A percentile compares a stretch with the other conserved stretches of the same genome.
These are phyloP conservation scores for Polymixis flavicincta DNA, from an alignment of 2,888 invertebrate genomes.

Conservation along the genomic window DNA sequence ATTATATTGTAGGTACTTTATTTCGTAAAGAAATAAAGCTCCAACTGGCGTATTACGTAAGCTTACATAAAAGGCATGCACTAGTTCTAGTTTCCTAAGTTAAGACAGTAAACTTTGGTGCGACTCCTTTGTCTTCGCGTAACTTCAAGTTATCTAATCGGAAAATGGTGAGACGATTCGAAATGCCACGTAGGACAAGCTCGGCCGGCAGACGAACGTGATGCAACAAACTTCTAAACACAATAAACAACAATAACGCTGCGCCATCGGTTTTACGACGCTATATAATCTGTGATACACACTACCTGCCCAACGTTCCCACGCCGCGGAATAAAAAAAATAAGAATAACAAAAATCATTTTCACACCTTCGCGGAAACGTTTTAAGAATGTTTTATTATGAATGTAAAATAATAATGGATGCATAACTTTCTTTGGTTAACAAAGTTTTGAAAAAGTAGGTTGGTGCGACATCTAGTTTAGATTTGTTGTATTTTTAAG, in stretches of 20 bases:
- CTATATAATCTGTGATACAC: slow-evolving; percentile 73
- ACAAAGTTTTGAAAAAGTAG: slow-evolving; percentile 58
- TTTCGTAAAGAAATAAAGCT: slow-evolving; percentile 24
- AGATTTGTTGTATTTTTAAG: not conserved
- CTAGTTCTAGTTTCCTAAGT: slow-evolving; percentile 57
- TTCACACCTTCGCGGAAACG: slow-evolving; percentile 89
- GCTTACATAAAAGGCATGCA: slow-evolving; percentile 35
- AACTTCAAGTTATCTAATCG: slow-evolving; percentile 49
- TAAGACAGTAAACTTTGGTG: slow-evolving; percentile 44
- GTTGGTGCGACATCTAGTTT: slow-evolving; percentile 78
- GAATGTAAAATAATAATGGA: slow-evolving; percentile 87
- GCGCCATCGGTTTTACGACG: slow-evolving; percentile 72
- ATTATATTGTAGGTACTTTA: slow-evolving; percentile 42
- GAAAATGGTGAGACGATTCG: slow-evolving; percentile 61
- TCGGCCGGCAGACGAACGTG: slow-evolving; percentile 59
- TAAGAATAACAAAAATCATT: slow-evolving; percentile 87
- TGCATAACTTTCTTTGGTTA: slow-evolving; percentile 80
- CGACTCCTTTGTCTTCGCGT: slow-evolving; percentile 56
- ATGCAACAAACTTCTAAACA: slow-evolving; percentile 67
- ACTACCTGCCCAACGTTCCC: slow-evolving; percentile 84
- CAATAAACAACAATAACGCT: slow-evolving; percentile 70
- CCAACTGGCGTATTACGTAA: slow-evolving; percentile 33
- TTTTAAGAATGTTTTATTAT: slow-evolving; percentile 84
- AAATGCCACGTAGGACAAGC: slow-evolving; percentile 64
- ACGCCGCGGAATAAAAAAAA: slow-evolving; percentile 79